Conservation (phyloP, 2,888 invertebrate genomes). For the Pachycephus smyrnensis region DNA sequence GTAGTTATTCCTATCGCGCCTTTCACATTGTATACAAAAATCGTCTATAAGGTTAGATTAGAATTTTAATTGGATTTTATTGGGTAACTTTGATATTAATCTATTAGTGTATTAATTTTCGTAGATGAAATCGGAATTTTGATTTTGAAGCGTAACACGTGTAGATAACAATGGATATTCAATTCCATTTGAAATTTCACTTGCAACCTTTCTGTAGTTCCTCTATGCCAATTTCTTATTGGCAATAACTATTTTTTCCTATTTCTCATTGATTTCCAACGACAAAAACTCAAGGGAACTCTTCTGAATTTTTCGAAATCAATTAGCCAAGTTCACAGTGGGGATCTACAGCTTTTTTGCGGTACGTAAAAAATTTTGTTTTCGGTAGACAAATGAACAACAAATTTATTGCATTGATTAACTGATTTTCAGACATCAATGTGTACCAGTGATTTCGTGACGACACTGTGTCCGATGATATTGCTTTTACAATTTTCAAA, state of each 20-base stretch:
- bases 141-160: not conserved
- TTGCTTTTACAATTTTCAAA: slow-evolving; percentile 35
- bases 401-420: not conserved
- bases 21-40: not conserved
- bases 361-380: slow-evolving; percentile 17
- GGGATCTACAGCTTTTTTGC: slow-evolving; percentile 13
- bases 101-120: not conserved
- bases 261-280: not conserved
- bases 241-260: not conserved
- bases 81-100: not conserved
- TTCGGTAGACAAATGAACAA: not conserved
- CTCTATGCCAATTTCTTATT: not conserved
- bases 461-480: slow-evolving; percentile 1
- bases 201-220: not conserved
- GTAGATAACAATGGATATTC: not conserved
- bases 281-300: not conserved
- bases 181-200: not conserved
- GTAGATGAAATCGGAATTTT: not conserved
- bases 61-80: not conserved
- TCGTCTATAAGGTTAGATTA: not conserved
- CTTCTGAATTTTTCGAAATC: slow-evolving; percentile 1
- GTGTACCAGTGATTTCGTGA: not conserved
- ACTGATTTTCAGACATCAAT: not conserved
- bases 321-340: slow-evolving; percentile 2
- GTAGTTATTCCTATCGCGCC: not conserved